Conservation (phyloP, 2,797 vertebrate species). For the Poecilia wingei region DNA sequence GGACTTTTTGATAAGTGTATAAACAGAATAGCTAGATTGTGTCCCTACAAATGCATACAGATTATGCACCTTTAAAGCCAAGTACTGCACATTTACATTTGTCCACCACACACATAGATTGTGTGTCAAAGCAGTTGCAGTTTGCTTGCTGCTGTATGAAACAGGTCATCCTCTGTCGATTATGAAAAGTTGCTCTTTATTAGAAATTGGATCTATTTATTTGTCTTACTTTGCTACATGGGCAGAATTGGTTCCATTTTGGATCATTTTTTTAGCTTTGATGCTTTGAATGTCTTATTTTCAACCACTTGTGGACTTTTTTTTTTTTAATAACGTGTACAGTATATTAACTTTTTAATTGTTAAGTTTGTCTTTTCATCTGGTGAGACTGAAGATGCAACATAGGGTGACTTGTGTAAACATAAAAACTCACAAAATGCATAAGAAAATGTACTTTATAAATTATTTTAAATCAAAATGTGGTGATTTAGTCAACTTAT, state of each 20-base stretch:
- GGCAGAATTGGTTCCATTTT: not conserved
- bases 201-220: constrained; percentile 2
- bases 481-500: not conserved
- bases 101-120: not conserved
- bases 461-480: not conserved
- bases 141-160: constrained; percentile 13
- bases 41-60: not conserved
- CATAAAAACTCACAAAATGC: not conserved
- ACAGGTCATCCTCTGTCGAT: constrained; percentile 12
- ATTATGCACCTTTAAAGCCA: not conserved
- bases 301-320: not conserved
- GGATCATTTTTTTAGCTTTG: not conserved
- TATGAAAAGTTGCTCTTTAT: not conserved
- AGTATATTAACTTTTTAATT: not conserved
- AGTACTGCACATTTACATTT: not conserved
- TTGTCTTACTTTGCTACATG: not conserved
- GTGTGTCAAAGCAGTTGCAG: not conserved
- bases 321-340: not conserved
- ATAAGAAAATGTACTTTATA: not conserved
- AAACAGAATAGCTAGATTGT: constrained; percentile 9
- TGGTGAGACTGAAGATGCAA: not conserved
- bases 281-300: not conserved
- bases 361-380: not conserved
- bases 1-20: not conserved
- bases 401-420: not conserved